These are phyloP conservation scores for Apodemia zela DNA, from an alignment of 2,888 invertebrate genomes.

Conservation along the genomic window DNA sequence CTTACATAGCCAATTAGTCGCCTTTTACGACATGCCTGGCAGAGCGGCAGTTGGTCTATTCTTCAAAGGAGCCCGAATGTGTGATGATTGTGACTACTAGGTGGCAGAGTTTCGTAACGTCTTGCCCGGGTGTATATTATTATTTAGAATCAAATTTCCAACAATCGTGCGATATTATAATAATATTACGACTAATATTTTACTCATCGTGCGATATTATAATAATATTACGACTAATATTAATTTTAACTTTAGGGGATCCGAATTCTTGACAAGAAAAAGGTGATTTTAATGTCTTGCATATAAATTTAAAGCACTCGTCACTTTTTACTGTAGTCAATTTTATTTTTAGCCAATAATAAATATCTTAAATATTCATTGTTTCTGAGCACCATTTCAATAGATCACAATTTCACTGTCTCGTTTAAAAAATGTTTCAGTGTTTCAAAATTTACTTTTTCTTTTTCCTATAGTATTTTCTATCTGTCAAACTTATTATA, in stretches of 20 bases:
- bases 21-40: too few species aligned
- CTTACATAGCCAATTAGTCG: too few species aligned
- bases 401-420: background rate
- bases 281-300: slow-evolving; percentile 34
- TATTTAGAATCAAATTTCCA: too few species aligned
- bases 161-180: too few species aligned
- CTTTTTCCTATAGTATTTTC: background rate
- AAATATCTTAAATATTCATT: background rate
- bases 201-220: too few species aligned
- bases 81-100: too few species aligned
- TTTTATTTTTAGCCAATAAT: slow-evolving; percentile 9
- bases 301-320: slow-evolving; percentile 1
- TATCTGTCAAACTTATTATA: too few species aligned
- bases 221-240: slow-evolving; percentile 27
- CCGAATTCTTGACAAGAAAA: slow-evolving; percentile 39
- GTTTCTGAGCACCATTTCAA: background rate
- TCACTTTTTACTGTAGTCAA: slow-evolving; percentile 7
- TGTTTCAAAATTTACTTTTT: background rate
- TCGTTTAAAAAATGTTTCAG: background rate
- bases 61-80: too few species aligned
- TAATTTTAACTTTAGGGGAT: slow-evolving; percentile 39
- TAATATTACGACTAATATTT: too few species aligned
- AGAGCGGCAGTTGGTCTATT: too few species aligned
- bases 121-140: too few species aligned
- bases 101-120: too few species aligned